Base-by-base conservation (phyloP, 2,797 vertebrate genomes). In the Phalanger gymnotis region DNA sequence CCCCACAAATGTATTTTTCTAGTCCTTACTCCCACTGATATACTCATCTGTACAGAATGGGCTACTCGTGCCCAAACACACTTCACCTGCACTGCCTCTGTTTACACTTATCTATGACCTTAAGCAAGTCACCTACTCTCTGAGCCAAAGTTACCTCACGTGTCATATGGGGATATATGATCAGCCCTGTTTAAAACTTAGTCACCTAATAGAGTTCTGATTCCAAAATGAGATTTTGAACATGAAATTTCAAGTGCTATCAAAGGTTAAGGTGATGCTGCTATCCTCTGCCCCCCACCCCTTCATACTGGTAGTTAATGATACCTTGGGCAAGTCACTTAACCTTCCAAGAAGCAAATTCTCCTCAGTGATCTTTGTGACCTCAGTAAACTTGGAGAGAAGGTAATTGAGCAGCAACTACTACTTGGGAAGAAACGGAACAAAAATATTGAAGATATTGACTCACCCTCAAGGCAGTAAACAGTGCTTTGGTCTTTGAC, bases 401-500 rank as follows among this genome's bases (percentile, higher is more conserved):
- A 98, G 97, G 98, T 98, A 98, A 98, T 97, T 98, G 98, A 98
- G 97, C 96, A 97, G 94, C 96, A 97, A 90, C 98, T 97, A 95
- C 97, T 98, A 97, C 97, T 98, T 98, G 0, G 97, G 98, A 98
- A 98, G 98, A 98, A 98, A 98, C 97, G 97, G 96, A 98, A 99
- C 98, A 98, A 98, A 99, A 98, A 98, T 98, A 98, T 98, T 97
- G 98, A 98, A 98, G 98, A 97, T 98, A 99, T 99, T 98, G 98
- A 98, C 98, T 98, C 97, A 97, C 97, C 97, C 98, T 96, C 96
- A 98, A 98, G 98, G 98, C 97, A 98, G 97, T 97, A 96, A 98
- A 96, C 98, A 98, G 97, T 96, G 98, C 98, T 98, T 98, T 98
- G 98, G 98, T 98, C 98, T 99, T 98, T 99, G 99, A 99, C 99